Percentiles rank a stretch among this genome's conserved stretches.
phyloP scores from a whole-genome alignment of 2,888 invertebrate genomes.

The Heteromurus nitidus region DNA sequence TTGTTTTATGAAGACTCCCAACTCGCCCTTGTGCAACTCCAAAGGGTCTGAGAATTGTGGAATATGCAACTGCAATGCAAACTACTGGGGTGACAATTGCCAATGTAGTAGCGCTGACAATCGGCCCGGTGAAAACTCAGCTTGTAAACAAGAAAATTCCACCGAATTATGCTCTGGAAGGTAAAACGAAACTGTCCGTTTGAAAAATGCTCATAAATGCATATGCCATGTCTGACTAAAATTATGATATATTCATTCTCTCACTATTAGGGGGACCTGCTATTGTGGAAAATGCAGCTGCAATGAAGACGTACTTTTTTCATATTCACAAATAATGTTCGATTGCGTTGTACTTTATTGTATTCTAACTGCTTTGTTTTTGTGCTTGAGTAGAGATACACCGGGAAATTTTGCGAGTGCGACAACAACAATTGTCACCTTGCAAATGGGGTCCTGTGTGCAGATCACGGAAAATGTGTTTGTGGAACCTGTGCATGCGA shows the following conservation, averaged over 20 bases:
- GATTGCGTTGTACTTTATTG: not conserved
- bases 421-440: constrained; percentile 57
- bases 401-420: constrained; percentile 65
- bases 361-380: not conserved
- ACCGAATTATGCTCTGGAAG: constrained; percentile 67
- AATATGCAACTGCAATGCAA: constrained; percentile 75
- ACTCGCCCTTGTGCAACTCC: constrained; percentile 49
- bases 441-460: constrained; percentile 41
- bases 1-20: constrained; percentile 35
- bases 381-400: constrained; percentile 38
- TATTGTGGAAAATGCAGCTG: constrained; percentile 78
- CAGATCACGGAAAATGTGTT: constrained; percentile 61
- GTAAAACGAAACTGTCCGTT: constrained; percentile 50
- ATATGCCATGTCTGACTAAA: too few relatives aligned
- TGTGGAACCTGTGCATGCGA: constrained; percentile 67
- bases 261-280: constrained; percentile 77
- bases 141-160: constrained; percentile 42
- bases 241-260: not conserved
- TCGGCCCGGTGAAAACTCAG: constrained; percentile 30
- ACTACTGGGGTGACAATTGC: constrained; percentile 75
- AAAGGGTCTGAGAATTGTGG: constrained; percentile 60
- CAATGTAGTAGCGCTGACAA: constrained; percentile 72
- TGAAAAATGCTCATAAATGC: constrained; percentile 74
- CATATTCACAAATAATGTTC: not conserved
- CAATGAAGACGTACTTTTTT: constrained; percentile 47